These are phyloP conservation scores for Mastigias papua DNA, from an alignment of 30 jellyfish, hydroid and myxozoan species.

Conservation along the genomic window DNA sequence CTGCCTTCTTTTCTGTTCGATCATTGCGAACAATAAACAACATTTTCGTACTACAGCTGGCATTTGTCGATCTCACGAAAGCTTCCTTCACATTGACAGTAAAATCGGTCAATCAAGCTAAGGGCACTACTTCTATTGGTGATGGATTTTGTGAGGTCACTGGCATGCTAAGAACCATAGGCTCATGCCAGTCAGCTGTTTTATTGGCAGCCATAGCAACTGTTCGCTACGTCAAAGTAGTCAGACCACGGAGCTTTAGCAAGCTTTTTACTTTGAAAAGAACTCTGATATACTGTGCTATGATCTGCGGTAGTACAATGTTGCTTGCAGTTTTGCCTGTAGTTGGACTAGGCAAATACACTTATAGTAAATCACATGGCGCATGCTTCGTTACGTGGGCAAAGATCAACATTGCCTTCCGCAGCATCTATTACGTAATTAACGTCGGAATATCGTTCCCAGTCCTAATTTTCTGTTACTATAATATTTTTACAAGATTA, in stretches of 20 bases:
- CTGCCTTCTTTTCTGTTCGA: constrained; percentile 56
- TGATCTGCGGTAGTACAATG: constrained; percentile 44
- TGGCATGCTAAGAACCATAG: constrained; percentile 78
- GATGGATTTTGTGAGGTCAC: constrained; percentile 57
- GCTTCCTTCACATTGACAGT: constrained; percentile 67
- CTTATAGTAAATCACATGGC: constrained; percentile 85
- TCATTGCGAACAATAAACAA: constrained; percentile 79
- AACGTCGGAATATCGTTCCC: constrained; percentile 83
- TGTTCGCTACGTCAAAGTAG: constrained; percentile 76
- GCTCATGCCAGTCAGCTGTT: constrained; percentile 76
- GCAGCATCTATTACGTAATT: constrained; percentile 73
- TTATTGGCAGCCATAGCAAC: constrained; percentile 79
- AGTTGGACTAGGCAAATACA: constrained; percentile 81
- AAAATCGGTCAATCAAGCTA: constrained; percentile 65
- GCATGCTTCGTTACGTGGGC: constrained; percentile 91
- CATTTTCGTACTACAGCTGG: constrained; percentile 66
- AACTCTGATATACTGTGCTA: constrained; percentile 36
- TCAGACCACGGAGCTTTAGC: constrained; percentile 40
- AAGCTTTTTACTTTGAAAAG: constrained; percentile 38
- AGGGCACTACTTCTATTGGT: constrained; percentile 32
- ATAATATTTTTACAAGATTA: constrained; percentile 44
- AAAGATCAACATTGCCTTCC: constrained; percentile 61
- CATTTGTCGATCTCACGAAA: constrained; percentile 77
- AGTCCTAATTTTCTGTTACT: constrained; percentile 68
- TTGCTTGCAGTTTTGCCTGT: constrained; percentile 80